Conservation (phyloP, 2,888 invertebrate species). For the Drosophila mimetica region DNA sequence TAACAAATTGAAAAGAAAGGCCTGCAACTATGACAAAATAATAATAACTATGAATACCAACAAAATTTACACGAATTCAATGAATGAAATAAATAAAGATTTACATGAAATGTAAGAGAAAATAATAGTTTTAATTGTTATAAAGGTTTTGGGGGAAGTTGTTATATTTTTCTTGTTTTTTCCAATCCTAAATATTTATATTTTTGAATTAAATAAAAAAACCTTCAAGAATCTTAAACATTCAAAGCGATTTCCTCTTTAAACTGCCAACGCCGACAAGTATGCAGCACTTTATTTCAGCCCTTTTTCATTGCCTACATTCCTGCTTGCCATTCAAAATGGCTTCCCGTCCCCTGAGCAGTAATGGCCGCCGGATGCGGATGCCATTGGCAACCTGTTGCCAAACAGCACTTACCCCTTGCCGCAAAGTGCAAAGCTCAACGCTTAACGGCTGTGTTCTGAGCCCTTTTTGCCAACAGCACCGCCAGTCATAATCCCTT, state of each 20-base stretch:
- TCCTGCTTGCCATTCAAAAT: slow-evolving; percentile 24
- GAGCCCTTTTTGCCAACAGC: slow-evolving; percentile 17
- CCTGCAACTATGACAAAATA: slow-evolving; percentile 45
- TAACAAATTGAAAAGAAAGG: slow-evolving; percentile 58
- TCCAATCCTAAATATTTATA: no score
- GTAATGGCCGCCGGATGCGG: slow-evolving; percentile 32
- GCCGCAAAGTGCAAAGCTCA: slow-evolving; percentile 41
- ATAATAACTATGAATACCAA: slow-evolving; percentile 36
- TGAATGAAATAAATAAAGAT: slow-evolving; percentile 62
- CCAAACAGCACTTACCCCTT: slow-evolving; percentile 14
- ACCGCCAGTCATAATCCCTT: slow-evolving; percentile 12
- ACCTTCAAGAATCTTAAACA: background rate
- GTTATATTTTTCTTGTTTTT: background rate
- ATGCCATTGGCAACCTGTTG: slow-evolving; percentile 44
- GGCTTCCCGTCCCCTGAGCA: slow-evolving; percentile 19
- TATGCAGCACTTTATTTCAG: slow-evolving; percentile 12
- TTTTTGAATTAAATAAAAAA: background rate
- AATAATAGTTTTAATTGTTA: slow-evolving; percentile 1
- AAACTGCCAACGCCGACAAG: slow-evolving; percentile 9
- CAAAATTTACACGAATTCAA: slow-evolving; percentile 72
- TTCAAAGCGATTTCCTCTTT: background rate
- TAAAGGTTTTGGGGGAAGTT: background rate
- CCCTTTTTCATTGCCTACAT: slow-evolving; percentile 23
- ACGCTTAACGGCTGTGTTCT: slow-evolving; percentile 3
- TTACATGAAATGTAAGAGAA: slow-evolving; percentile 70